These are phyloP conservation scores for Cerceris ruficornis DNA, from an alignment of 2,888 invertebrate genomes.

Conservation along the genomic window DNA sequence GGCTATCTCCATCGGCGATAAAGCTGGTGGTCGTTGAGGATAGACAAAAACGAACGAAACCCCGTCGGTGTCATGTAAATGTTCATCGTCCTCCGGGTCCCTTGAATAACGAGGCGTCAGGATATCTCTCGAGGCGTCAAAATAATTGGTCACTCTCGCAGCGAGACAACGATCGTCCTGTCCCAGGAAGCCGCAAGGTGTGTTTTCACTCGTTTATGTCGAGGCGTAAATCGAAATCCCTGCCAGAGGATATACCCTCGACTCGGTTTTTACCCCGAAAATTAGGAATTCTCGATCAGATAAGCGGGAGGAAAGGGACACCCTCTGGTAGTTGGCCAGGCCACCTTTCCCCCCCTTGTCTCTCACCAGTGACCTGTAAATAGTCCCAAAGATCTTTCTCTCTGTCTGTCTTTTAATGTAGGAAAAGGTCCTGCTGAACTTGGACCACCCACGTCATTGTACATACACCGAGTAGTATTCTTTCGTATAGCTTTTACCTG, in stretches of 20 bases:
- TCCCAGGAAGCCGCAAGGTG: constrained; percentile 56
- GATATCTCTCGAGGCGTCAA: constrained; percentile 58
- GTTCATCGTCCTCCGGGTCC: constrained; percentile 9
- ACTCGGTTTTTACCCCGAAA: constrained; percentile 52
- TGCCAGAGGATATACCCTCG: constrained; percentile 17
- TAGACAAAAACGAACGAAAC: neutral
- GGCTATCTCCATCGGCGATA: neutral
- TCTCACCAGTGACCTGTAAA: constrained; percentile 71
- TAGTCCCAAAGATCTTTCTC: constrained; percentile 58
- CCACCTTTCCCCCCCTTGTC: constrained; percentile 34
- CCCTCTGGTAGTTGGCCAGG: constrained; percentile 48
- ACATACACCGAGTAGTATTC: constrained; percentile 27
- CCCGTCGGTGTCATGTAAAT: neutral
- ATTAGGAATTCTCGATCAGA: constrained; percentile 76
- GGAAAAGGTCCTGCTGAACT: constrained; percentile 44
- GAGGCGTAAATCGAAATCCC: constrained; percentile 68
- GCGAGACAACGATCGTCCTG: constrained; percentile 50
- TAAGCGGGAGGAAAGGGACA: constrained; percentile 65
- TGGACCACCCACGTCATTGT: constrained; percentile 75
- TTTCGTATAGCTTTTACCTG: constrained; percentile 51
- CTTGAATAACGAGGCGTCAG: constrained; percentile 44
- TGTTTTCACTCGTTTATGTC: constrained; percentile 42
- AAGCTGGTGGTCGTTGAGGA: neutral
- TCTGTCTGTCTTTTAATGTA: constrained; percentile 41
- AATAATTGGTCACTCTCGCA: constrained; percentile 58